Evolutionary conservation across 2,113 vertebrate genomes (phyloP).

Genomic region (Morone chrysops): DNA sequence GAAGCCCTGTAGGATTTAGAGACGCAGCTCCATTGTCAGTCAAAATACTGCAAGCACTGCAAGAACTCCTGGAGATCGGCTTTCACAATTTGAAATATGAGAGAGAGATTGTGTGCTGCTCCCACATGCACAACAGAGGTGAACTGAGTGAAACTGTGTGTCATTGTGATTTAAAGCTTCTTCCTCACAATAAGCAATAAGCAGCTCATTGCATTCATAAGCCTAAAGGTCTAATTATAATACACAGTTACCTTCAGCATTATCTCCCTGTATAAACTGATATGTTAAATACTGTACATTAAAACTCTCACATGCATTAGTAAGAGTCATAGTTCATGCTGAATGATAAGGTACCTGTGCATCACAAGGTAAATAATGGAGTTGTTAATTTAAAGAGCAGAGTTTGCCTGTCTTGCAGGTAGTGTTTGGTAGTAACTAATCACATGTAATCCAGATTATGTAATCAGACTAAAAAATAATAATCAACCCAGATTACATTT

Average conservation of each 20-base stretch:
- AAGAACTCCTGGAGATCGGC: not conserved
- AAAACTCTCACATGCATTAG: not conserved
- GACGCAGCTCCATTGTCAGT: not conserved
- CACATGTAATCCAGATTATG: too few relatives aligned
- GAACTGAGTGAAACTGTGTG: not conserved
- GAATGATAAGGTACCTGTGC: not conserved
- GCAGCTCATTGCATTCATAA: not conserved
- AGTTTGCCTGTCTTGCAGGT: too few relatives aligned
- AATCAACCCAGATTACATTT: too few relatives aligned
- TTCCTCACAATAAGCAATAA: not conserved
- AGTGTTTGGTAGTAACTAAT: too few relatives aligned
- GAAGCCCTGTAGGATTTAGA: not conserved
- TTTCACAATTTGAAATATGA: constrained; percentile 3
- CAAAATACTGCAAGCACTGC: constrained; percentile 17
- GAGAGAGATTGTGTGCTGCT: too few relatives aligned
- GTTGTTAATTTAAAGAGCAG: too few relatives aligned
- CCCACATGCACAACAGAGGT: not conserved
- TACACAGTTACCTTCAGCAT: not conserved
- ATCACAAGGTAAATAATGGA: too few relatives aligned
- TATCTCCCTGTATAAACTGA: not conserved
- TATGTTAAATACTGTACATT: not conserved
- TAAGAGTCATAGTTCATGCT: not conserved
- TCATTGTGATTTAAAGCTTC: not conserved
- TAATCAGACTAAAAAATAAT: too few relatives aligned
- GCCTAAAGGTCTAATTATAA: not conserved